Percentiles rank a stretch among this genome's conserved stretches.
Evolutionary conservation across 2,888 invertebrate species (phyloP).

Genomic region (Bombyx huttoni): DNA sequence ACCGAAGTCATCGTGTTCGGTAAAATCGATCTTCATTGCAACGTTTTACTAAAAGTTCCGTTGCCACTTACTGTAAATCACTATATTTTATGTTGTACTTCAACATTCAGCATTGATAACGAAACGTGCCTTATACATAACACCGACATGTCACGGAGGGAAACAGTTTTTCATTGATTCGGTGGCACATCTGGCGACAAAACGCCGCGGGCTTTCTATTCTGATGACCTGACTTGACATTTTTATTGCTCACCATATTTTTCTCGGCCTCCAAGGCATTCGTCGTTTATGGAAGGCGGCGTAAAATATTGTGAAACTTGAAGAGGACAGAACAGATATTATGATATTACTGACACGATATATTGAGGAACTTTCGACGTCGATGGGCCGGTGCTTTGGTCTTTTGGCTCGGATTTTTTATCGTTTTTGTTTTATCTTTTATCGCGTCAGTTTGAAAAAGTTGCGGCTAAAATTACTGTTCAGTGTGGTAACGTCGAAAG

Average conservation of each 20-base stretch:
- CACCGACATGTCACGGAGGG: slow-evolving; percentile 39
- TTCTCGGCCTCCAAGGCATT: slow-evolving; percentile 60
- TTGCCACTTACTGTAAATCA: too few relatives aligned
- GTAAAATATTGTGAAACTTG: slow-evolving; percentile 64
- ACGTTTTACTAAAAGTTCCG: too few relatives aligned
- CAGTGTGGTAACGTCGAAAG: slow-evolving; percentile 1
- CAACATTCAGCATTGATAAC: background rate
- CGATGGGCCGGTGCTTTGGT: slow-evolving; percentile 20
- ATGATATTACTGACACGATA: slow-evolving; percentile 48
- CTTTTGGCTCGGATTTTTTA: slow-evolving; percentile 18
- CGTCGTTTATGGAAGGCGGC: slow-evolving; percentile 41
- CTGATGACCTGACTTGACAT: slow-evolving; percentile 73
- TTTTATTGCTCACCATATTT: slow-evolving; percentile 70
- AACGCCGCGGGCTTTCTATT: slow-evolving; percentile 66
- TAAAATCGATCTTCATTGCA: too few relatives aligned
- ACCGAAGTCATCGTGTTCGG: too few relatives aligned
- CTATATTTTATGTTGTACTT: too few relatives aligned
- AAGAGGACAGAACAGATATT: slow-evolving; percentile 50
- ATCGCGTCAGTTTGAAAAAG: slow-evolving; percentile 14
- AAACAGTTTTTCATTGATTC: slow-evolving; percentile 72
- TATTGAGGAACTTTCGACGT: slow-evolving; percentile 45
- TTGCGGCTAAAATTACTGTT: slow-evolving; percentile 11
- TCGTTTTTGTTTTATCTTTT: slow-evolving; percentile 28
- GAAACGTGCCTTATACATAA: background rate
- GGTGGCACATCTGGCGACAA: slow-evolving; percentile 68